A percentile compares a stretch with the other conserved stretches of the same genome.
Conservation (phyloP, 35 echinoderm and acorn worm genomes). For the Lytechinus variegatus region DNA sequence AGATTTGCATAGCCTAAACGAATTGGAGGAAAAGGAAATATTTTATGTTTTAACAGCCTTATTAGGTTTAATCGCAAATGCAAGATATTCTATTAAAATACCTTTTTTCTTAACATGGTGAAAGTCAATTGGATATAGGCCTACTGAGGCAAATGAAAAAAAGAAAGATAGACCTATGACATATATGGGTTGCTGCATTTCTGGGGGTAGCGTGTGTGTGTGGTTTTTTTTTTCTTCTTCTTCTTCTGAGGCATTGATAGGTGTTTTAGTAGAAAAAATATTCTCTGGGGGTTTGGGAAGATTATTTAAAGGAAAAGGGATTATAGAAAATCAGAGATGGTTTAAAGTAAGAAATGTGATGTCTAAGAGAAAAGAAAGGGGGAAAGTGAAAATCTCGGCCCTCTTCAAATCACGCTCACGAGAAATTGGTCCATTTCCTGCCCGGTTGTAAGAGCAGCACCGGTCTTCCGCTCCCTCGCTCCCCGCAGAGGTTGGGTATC, state of each 20-base stretch:
- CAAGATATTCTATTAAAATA: too few species aligned
- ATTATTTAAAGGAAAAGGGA: background rate
- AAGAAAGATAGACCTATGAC: too few species aligned
- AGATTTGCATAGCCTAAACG: too few species aligned
- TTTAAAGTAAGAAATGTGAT: background rate
- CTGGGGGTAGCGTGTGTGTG: too few species aligned
- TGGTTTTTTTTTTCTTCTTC: too few species aligned
- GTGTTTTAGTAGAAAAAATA: background rate
- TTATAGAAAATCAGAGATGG: background rate
- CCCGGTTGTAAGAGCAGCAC: constrained; percentile 8
- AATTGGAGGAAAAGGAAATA: too few species aligned
- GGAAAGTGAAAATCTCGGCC: background rate
- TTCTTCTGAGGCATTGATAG: background rate
- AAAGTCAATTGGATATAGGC: too few species aligned
- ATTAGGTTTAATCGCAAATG: too few species aligned
- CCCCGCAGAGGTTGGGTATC: background rate
- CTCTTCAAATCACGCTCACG: constrained; percentile 36
- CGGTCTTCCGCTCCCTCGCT: constrained; percentile 42
- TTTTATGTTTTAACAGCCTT: too few species aligned
- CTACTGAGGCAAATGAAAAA: too few species aligned
- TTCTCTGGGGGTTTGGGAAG: background rate
- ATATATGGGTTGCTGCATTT: too few species aligned
- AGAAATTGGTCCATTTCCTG: constrained; percentile 54
- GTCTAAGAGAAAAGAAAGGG: background rate
- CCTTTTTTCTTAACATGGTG: too few species aligned